These are phyloP conservation scores for Cuculus canorus DNA, from an alignment of 2,797 vertebrate species.

Conservation along the genomic window DNA sequence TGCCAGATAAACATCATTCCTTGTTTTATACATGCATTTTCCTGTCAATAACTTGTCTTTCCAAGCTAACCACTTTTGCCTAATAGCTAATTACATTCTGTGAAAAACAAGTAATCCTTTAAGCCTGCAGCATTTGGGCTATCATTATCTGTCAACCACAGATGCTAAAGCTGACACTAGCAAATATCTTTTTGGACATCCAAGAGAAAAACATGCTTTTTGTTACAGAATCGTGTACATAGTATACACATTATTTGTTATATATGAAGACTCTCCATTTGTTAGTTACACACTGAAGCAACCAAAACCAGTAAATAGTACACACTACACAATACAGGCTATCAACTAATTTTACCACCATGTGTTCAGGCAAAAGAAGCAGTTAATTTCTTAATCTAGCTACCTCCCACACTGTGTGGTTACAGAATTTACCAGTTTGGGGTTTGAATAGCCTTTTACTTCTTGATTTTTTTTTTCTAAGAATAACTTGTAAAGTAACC, in stretches of 20 bases:
- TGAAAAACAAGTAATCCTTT: not conserved
- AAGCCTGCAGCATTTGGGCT: not conserved
- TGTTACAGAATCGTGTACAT: not conserved
- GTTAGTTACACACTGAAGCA: not conserved
- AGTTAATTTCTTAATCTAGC: not conserved
- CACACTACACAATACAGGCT: rapidly evolving
- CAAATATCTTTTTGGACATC: not conserved
- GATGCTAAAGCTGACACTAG: not conserved
- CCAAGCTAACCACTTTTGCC: not conserved
- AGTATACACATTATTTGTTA: not conserved
- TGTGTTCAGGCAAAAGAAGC: not conserved
- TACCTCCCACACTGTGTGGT: not conserved
- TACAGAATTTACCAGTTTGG: not conserved
- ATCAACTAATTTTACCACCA: not conserved
- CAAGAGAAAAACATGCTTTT: not conserved
- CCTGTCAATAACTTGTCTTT: not conserved
- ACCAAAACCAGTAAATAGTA: not conserved
- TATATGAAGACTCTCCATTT: not conserved
- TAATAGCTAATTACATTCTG: not conserved
- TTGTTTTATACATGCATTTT: not conserved
- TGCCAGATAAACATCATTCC: not conserved
- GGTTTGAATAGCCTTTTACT: not conserved
- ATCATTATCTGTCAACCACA: not conserved
- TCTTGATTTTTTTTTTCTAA: not conserved
- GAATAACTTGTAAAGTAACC: not conserved